Conservation (phyloP, 2,797 vertebrate species). For the Hydrolagus colliei region DNA sequence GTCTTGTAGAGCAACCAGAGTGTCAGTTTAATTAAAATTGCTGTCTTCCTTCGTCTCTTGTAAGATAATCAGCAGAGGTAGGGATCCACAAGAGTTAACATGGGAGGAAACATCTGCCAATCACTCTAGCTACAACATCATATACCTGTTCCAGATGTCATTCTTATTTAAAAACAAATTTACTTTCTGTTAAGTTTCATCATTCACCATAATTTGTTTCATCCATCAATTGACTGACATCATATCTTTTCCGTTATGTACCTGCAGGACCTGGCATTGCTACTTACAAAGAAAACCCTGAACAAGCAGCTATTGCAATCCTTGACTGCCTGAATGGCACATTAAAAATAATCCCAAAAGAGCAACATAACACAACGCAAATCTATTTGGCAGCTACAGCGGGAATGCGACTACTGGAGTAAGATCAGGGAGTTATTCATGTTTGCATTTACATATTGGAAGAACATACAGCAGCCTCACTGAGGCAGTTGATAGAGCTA, state of each 20-base stretch:
- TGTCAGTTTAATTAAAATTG: no score
- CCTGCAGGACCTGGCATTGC: conserved; percentile 74
- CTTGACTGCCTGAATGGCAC: conserved; percentile 62
- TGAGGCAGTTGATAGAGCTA: not conserved
- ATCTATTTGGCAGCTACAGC: conserved; percentile 86
- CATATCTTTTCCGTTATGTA: not conserved
- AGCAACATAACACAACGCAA: conserved; percentile 62
- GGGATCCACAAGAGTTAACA: not conserved
- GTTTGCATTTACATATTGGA: conserved; percentile 34
- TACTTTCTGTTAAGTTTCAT: no score
- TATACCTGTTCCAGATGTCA: conserved; percentile 33
- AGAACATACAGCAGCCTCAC: no score
- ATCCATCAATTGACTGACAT: not conserved
- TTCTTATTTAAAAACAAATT: not conserved
- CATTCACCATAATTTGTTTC: no score
- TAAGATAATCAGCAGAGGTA: no score
- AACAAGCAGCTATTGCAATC: conserved; percentile 57
- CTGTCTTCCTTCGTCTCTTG: no score
- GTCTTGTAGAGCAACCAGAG: no score
- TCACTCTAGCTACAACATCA: conserved; percentile 36
- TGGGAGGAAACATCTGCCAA: conserved; percentile 11
- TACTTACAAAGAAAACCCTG: conserved; percentile 56
- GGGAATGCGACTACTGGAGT: conserved; percentile 90
- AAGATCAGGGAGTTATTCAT: conserved; percentile 37
- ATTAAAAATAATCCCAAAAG: conserved; percentile 56